Percentiles rank a stretch among this genome's conserved stretches.
These are phyloP conservation scores for Phymanthus crucifer DNA, from an alignment of 92 coral and sea anemone genomes.

Conservation along the genomic window DNA sequence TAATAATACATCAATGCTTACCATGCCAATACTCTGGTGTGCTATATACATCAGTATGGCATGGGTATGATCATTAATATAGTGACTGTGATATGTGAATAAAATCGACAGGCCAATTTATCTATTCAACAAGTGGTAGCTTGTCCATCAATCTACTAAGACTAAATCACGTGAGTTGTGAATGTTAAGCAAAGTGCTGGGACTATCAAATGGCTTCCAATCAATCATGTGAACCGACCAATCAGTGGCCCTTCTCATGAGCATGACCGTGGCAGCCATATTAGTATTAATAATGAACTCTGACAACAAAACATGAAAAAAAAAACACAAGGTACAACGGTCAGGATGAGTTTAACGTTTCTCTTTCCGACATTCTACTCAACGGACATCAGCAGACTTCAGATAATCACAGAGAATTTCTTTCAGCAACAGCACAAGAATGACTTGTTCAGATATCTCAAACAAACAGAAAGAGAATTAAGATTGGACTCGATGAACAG, in stretches of 20 bases:
- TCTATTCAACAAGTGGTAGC: slow-evolving; percentile 30
- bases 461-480: background rate
- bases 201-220: slow-evolving; percentile 5
- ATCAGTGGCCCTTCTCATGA: too few relatives aligned
- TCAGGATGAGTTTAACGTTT: background rate
- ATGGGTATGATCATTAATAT: background rate
- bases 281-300: too few relatives aligned
- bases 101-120: slow-evolving; percentile 34
- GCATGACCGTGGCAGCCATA: too few relatives aligned
- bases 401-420: background rate
- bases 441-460: background rate
- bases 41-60: slow-evolving; percentile 7
- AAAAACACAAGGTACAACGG: background rate
- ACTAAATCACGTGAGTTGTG: background rate
- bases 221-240: background rate
- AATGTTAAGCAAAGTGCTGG: background rate
- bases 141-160: background rate
- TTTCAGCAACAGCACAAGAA: background rate
- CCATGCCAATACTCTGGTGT: background rate
- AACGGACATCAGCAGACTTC: background rate
- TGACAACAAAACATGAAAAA: background rate
- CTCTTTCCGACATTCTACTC: background rate
- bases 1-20: background rate
- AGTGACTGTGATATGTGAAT: slow-evolving; percentile 35
- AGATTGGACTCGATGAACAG: background rate